phyloP scores from a whole-genome alignment of 2,113 vertebrate genomes.

The Macrotus californicus region DNA sequence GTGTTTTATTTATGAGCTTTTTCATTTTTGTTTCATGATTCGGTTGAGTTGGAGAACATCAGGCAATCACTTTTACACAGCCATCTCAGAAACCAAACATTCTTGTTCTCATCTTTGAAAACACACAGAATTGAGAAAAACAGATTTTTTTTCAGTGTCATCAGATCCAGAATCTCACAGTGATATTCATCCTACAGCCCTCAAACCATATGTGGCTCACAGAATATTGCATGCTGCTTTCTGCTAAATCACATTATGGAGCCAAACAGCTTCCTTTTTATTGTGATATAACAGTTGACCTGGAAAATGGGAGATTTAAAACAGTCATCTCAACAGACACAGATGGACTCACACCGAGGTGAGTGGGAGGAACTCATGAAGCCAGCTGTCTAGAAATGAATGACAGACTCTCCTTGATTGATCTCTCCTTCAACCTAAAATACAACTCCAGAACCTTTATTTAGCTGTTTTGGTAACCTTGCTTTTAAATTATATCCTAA shows the following conservation, averaged over 20 bases:
- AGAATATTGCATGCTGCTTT: neutral
- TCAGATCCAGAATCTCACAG: neutral
- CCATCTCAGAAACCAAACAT: constrained; percentile 35
- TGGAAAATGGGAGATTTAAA: constrained; percentile 55
- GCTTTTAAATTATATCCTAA: neutral
- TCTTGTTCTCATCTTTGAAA: constrained; percentile 36
- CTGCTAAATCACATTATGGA: neutral
- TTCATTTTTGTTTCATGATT: constrained; percentile 18
- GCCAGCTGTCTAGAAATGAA: constrained; percentile 41
- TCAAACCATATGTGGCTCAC: neutral
- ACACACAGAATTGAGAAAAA: neutral
- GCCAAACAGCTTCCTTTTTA: constrained; percentile 14
- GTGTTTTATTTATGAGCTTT: constrained; percentile 4
- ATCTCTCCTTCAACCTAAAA: constrained; percentile 24
- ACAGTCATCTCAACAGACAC: constrained; percentile 32
- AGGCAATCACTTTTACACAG: constrained; percentile 14
- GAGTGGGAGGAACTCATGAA: constrained; percentile 28
- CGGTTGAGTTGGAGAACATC: constrained; percentile 18
- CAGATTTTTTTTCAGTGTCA: constrained; percentile 9
- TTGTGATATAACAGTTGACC: constrained; percentile 18
- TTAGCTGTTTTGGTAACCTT: constrained; percentile 6
- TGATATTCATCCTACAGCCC: neutral
- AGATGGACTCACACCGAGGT: constrained; percentile 38
- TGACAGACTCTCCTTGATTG: constrained; percentile 29
- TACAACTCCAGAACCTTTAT: neutral